phyloP scores from a whole-genome alignment of 2,113 vertebrate species.

The Eolophus roseicapilla region DNA sequence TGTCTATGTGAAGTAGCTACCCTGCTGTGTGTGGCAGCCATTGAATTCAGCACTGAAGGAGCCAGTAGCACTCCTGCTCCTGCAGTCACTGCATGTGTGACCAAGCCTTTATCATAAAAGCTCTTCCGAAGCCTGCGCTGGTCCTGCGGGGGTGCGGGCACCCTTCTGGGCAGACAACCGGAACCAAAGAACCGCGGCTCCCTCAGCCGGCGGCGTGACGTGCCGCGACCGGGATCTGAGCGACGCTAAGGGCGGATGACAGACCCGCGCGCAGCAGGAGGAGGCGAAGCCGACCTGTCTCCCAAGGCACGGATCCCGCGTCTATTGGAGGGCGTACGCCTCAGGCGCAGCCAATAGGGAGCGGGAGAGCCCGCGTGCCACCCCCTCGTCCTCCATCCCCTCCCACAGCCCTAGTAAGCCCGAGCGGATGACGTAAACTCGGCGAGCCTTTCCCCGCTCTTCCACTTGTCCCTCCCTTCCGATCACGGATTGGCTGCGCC shows the following conservation, averaged over 20 bases:
- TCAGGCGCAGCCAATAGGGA: neutral
- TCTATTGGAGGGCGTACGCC: neutral
- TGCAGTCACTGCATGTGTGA: fast-evolving
- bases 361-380: neutral
- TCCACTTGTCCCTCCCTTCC: fast-evolving
- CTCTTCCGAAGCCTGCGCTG: fast-evolving
- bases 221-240: too few relatives aligned
- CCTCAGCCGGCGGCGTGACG: fast-evolving
- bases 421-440: fast-evolving
- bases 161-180: neutral
- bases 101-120: fast-evolving
- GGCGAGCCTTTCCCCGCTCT: fast-evolving
- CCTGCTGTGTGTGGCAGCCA: neutral
- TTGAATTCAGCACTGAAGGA: neutral
- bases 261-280: fast-evolving
- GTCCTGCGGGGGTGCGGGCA: neutral
- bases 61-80: neutral
- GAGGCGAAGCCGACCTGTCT: fast-evolving
- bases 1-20: fast-evolving
- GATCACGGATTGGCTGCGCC: neutral
- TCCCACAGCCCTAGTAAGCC: fast-evolving
- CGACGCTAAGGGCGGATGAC: fast-evolving
- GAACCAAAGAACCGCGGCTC: too few relatives aligned
- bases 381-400: too few relatives aligned
- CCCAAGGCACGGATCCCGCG: neutral